phyloP scores from a whole-genome alignment of 2,888 invertebrate genomes.

The Parnassius orleans region DNA sequence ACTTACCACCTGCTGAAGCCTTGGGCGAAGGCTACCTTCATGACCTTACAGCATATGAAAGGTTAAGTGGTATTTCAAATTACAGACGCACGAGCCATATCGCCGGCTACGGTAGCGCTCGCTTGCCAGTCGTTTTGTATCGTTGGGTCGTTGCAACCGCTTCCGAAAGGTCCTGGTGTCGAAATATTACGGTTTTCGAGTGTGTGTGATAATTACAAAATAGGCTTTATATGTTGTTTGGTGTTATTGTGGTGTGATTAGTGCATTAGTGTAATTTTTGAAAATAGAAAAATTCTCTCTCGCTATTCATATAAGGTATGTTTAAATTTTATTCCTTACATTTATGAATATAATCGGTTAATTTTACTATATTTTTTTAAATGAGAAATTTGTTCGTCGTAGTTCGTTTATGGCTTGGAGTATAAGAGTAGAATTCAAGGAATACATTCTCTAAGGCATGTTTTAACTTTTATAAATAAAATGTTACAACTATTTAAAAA shows the following conservation, averaged over 20 bases:
- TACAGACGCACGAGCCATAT: conserved; percentile 44
- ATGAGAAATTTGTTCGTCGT: too few species aligned
- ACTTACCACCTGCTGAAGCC: background rate
- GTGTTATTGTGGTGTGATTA: conserved; percentile 4
- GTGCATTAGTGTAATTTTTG: background rate
- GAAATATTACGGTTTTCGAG: conserved; percentile 1
- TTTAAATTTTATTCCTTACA: too few species aligned
- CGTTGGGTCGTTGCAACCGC: conserved; percentile 34
- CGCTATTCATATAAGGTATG: too few species aligned
- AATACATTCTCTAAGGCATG: too few species aligned
- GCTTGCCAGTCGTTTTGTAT: conserved; percentile 42
- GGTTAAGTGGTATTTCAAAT: conserved; percentile 44
- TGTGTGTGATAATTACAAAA: background rate
- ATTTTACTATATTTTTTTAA: too few species aligned
- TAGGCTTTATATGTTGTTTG: background rate
- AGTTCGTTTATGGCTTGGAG: too few species aligned
- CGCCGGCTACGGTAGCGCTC: conserved; percentile 37
- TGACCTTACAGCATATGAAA: conserved; percentile 28
- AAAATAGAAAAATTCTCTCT: too few species aligned
- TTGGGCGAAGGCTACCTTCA: conserved; percentile 10
- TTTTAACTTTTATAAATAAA: too few species aligned
- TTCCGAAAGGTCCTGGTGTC: background rate
- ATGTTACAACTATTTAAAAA: too few species aligned
- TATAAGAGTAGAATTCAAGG: too few species aligned
- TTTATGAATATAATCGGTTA: too few species aligned